Evolutionary conservation across 2,888 invertebrate species (phyloP).

Genomic region (Platycheirus rosarum): DNA sequence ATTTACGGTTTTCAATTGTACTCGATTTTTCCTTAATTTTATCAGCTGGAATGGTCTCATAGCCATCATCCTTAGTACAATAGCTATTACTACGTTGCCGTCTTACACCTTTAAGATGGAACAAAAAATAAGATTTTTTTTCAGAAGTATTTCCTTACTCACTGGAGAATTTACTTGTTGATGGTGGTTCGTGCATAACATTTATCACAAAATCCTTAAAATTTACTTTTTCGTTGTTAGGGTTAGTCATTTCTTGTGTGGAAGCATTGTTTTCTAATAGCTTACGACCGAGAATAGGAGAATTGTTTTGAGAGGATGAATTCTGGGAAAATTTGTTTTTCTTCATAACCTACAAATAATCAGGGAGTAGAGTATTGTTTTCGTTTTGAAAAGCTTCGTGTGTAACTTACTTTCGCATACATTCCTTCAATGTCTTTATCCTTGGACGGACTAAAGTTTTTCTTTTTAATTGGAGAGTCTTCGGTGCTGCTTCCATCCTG

Average conservation of each 20-base stretch:
- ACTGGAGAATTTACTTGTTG: slow-evolving; percentile 83
- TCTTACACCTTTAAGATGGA: slow-evolving; percentile 81
- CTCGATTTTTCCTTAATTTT: slow-evolving; percentile 75
- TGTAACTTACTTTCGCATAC: slow-evolving; percentile 90
- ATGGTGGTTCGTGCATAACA: slow-evolving; percentile 72
- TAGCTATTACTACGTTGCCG: slow-evolving; percentile 82
- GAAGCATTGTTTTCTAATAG: slow-evolving; percentile 76
- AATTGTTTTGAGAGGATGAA: slow-evolving; percentile 80
- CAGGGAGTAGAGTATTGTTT: background rate
- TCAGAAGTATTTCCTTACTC: too few species aligned
- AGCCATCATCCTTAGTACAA: slow-evolving; percentile 85
- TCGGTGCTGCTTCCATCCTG: slow-evolving; percentile 75
- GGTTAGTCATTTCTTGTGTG: slow-evolving; percentile 61
- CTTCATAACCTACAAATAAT: slow-evolving; percentile 80
- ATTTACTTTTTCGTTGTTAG: slow-evolving; percentile 62
- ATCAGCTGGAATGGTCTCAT: slow-evolving; percentile 84
- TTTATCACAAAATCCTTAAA: slow-evolving; percentile 73
- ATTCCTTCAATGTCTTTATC: slow-evolving; percentile 90
- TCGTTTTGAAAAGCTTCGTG: background rate
- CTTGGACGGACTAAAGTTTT: slow-evolving; percentile 85
- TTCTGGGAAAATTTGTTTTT: slow-evolving; percentile 81
- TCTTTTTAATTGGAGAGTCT: slow-evolving; percentile 79
- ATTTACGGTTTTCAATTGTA: slow-evolving; percentile 80
- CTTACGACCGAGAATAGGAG: slow-evolving; percentile 79
- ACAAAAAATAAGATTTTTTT: slow-evolving; percentile 75